Base-by-base conservation (phyloP, 2,797 vertebrate species). In the Neoniphon sammara region DNA sequence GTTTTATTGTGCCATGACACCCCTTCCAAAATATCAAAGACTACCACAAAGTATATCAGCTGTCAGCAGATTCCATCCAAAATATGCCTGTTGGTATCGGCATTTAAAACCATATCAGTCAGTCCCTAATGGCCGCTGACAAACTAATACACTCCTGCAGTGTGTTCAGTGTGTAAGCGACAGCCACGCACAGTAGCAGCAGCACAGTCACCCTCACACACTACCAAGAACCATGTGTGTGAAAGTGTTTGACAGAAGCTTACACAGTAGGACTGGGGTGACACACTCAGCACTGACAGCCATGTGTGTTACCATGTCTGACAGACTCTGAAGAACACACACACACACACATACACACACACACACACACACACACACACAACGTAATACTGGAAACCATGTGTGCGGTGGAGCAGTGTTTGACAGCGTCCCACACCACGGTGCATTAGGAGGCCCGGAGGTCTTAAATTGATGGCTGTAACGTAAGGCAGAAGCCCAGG, bases 401-500 rank as follows among this genome's bases (percentile, higher is more conserved):
- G 69, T 80, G 77, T 82, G 71, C 31, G 36, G 75, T 31, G 18
- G 18, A 20, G 58, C 59, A 30, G 70, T 76, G 77, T 61, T 80
- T 78, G 73, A 66, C 49, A 70, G 59, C 1, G 44, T 42, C 49
- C 64, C 77, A 78, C 59, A 75, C 72, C 65, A 46, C 14, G 25
- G 53, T 72, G 61, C 76, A 73, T 66, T 70, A 79, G 58, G 70
- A 77, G 71, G 66, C 70, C 70, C 21, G 15, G 75, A 68, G 75
- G 79, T 73, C 55, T 70, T 62, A 75, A 73, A 85, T 61, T 78
- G 78, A 87, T 83, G 78, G 54, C 75, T 85, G 70, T 78, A 87
- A 85, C 25, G 17, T 71, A 76, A 77, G 73, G 79, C 89, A 89
- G 82, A 82, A 81, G 82, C 80, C 72, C 36, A 17, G 83, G 84